Percentiles rank a stretch among this genome's conserved stretches.
Conservation (phyloP, 1,140 invertebrate genomes). For the Leptopilina clavipes region DNA sequence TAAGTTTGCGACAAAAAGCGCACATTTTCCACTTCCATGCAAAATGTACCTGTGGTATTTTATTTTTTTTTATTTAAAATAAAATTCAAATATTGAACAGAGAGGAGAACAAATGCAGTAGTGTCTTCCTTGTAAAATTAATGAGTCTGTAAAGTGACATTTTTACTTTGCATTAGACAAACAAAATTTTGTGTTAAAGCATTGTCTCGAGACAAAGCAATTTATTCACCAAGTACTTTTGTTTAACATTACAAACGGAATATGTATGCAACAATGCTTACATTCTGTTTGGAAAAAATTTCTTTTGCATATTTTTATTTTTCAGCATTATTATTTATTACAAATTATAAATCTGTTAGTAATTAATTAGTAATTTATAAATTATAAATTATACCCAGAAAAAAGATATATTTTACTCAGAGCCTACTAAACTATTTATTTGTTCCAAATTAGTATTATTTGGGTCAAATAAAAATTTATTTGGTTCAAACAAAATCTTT, state of each 20-base stretch:
- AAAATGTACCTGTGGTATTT: neutral
- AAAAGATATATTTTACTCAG: too few species aligned
- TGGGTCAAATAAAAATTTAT: too few species aligned
- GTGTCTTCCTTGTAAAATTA: neutral
- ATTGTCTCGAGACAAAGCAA: neutral
- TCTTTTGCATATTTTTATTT: too few species aligned
- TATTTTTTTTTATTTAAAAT: neutral
- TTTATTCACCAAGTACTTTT: neutral
- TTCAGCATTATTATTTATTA: too few species aligned
- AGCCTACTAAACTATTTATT: too few species aligned
- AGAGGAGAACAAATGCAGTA: neutral
- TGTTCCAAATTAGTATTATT: too few species aligned
- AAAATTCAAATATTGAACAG: neutral
- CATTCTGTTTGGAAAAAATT: too few species aligned
- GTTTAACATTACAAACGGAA: neutral
- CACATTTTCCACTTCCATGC: neutral
- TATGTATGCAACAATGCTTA: neutral
- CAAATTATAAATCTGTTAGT: too few species aligned
- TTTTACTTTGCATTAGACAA: slow-evolving; percentile 36
- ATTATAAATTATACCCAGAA: too few species aligned
- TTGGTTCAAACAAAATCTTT: too few species aligned
- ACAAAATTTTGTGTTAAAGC: neutral
- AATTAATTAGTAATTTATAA: too few species aligned
- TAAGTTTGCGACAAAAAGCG: slow-evolving; percentile 7
- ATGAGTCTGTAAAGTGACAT: neutral